Base-by-base conservation (phyloP, 2,888 invertebrate genomes). In the Aphrophora alni region DNA sequence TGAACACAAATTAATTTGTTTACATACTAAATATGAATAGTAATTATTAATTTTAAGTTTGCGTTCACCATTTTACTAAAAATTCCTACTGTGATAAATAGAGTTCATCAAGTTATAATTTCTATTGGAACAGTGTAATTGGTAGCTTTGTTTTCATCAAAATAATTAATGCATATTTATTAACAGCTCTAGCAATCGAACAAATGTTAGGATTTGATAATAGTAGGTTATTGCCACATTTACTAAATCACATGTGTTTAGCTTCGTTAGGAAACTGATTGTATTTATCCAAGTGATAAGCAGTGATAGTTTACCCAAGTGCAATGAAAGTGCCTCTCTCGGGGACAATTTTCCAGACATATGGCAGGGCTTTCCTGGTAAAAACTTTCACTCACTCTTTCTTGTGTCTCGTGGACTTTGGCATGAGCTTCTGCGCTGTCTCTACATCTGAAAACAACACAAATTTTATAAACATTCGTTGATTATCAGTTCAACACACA, bases 251-350 rank as follows among this genome's bases (percentile, higher is more conserved):
- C 59, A 21, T 21, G 59, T 59, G 59, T 21, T 59, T 3, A 12
- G 59, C 26, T 71, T 71, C 71, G 27, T 71, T 71, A 71, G 71
- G 27, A 28, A 71, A 71, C 28, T 71, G 71, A 71, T 71, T 27
- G 27, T 71, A 71, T 71, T 71, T 71, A 28, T 71, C 27, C 71
- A 71, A 71, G 71, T 71, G 71, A 71, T 17, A 28, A 12, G 27
- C 27, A 71, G 28, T 81, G 33, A 75, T 28, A 38, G 87, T 92
- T 89, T 89, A 94, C 94, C 96, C 96, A 96, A 87, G 94, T 94
- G 89, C 97, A 97, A 87, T 97, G 97, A 86, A 94, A 97, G 87
- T 97, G 97, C 75, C 93, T 94, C 83, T 95, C 94, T 83, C 94
- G 94, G 84, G 94, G 93, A 86, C 94, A 95, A 72, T 93, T 95